Evolutionary conservation across 2,888 invertebrate genomes (phyloP), one percentile per base, ranked within the genome.

Genomic region (Carpatolechia fugitivella): DNA sequence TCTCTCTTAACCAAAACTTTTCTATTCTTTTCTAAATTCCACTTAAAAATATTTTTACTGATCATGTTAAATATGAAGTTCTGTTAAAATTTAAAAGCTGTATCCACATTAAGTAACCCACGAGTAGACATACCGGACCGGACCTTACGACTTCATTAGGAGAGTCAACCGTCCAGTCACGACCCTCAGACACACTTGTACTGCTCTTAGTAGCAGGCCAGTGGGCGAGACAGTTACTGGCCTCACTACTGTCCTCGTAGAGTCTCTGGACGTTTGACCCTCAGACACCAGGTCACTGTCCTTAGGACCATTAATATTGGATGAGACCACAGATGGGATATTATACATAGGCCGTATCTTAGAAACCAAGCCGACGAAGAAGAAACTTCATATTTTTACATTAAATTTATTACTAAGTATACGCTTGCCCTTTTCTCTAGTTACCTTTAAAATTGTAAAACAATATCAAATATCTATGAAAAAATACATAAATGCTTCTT

Each of bases 81-180:
- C 6, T 3, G 8, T 18, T 10, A 6, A 14, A 10, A 38, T 13
- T 14, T 24, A 36, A 44, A 56, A 49, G 57, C 57, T 56, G 1
- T 40, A 56, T 66, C 70, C 64, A 62, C 52, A 59, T 18, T 56
- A 33, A 13, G 3, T 18, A 3, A 41, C n/a, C 50, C 20, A 47
- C 29, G n/a, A 58, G 60, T 58, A 56, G 54, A 48, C 48, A 59
- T 46, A 58, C 59, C n/a, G 65, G 65, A 63, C 67, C 63, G 70
- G 72, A 72, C 69, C 78, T 77, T 82, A 85, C 84, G 82, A 80
- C 85, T 85, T 84, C 83, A 85, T 84, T 85, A 85, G 82, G 66
- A 63, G 72, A 76, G 76, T 78, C 80, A 80, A 82, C 82, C 76
- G 76, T 55, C 70, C 72, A 70, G 84, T 85, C 85, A 85, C 85